Base-by-base conservation (phyloP, 1,140 invertebrate genomes). In the Brachionus manjavacas region DNA sequence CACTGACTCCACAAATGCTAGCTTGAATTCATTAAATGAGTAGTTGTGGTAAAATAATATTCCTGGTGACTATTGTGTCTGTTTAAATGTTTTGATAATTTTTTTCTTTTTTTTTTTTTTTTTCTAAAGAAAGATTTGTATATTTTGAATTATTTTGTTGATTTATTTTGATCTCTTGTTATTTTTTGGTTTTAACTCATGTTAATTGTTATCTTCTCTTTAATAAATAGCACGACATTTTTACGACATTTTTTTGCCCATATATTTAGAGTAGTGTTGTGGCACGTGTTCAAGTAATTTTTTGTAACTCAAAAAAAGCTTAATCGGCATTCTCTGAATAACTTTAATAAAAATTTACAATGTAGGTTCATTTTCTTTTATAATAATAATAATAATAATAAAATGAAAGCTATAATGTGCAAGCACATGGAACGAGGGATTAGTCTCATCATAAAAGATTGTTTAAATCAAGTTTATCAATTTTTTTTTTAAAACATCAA, bases 121-220 rank as follows among this genome's bases (percentile, higher is more conserved):
- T 52, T 52, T 52, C 16, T 23, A 60, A 23, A 60, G 52, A 60
- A 60, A 20, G 52, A 60, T 60, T 60, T 60, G 52, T 60, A 60
- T 60, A 60, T 60, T 60, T 60, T 60, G 52, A 60, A 60, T 60
- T 60, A 60, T 60, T 60, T 25, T 60, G 52, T 60, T 60, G n/a
- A 60, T 60, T 60, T 60, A 60, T 60, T 60, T 60, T 60, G 52
- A 60, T 60, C 52, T 60, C n/a, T 20, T 60, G 16, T 60, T 60
- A 16, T 20, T 20, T 16, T 60, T 9, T 60, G 16, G 3, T 60
- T 60, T 60, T 60, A 60, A 20, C 52, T 60, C 52, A 52, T 16
- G 11, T 25, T 8, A 60, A 20, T 60, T 60, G 20, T 60, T 60
- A 60, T 60, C 52, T 35, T 35, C 31, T 46, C 43, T 60, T 60